These are phyloP conservation scores for Phyllostomus hastatus DNA, from an alignment of 2,113 vertebrate species.

Conservation along the genomic window DNA sequence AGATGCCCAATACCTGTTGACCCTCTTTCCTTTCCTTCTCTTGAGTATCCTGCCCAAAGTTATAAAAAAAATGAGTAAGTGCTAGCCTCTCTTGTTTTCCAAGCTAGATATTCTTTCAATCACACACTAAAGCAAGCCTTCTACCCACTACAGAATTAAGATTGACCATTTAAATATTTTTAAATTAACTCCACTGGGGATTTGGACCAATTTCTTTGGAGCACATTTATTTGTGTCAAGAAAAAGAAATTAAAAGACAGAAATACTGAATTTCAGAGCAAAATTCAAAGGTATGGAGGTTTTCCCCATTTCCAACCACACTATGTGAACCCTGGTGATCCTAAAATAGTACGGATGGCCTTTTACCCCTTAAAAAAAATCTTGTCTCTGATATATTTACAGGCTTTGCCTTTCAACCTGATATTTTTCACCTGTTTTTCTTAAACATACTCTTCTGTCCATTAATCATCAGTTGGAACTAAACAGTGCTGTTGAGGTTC, in stretches of 20 bases:
- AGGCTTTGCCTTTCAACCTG: constrained; percentile 70
- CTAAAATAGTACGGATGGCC: constrained; percentile 62
- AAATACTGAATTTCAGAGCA: constrained; percentile 13
- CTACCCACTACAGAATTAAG: background rate
- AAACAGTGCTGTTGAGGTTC: constrained; percentile 37
- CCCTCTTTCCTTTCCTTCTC: background rate
- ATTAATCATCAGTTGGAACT: constrained; percentile 54
- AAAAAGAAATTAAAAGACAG: constrained; percentile 2
- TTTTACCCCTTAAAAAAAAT: constrained; percentile 36
- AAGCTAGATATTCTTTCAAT: background rate
- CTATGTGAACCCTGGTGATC: constrained; percentile 40
- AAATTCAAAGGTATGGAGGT: constrained; percentile 13
- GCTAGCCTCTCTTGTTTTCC: background rate
- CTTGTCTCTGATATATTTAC: constrained; percentile 54
- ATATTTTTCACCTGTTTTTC: constrained; percentile 77
- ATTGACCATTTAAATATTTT: background rate
- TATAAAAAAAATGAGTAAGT: background rate
- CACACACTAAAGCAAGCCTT: background rate
- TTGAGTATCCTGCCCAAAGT: background rate
- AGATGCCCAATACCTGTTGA: background rate
- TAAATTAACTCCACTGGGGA: constrained; percentile 30
- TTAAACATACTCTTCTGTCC: constrained; percentile 46
- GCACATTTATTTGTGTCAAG: constrained; percentile 34
- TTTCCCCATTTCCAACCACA: constrained; percentile 58
- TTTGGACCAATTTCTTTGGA: constrained; percentile 34